Evolutionary conservation across 1,140 invertebrate species (phyloP).

Genomic region (Drosophila arizonae): DNA sequence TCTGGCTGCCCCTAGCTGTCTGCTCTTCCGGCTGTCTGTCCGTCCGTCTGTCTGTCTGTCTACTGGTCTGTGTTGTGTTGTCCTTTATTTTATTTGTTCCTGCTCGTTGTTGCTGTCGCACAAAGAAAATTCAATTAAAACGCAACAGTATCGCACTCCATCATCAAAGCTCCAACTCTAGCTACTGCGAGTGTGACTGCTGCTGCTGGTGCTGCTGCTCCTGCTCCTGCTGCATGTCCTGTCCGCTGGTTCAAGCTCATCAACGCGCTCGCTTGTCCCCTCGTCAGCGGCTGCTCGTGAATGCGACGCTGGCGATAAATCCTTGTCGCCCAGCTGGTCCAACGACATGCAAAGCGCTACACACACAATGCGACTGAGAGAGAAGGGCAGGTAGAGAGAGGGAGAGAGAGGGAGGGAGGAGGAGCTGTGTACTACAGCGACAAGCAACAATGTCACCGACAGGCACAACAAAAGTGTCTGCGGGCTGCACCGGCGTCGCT

Average conservation of each 20-base stretch:
- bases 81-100: slow-evolving; percentile 60
- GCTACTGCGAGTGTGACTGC: background rate
- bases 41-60: background rate
- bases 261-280: slow-evolving; percentile 29
- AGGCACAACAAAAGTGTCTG: slow-evolving; percentile 52
- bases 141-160: slow-evolving; percentile 82
- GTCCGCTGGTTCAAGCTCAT: slow-evolving; percentile 40
- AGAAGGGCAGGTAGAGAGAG: background rate
- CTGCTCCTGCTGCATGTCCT: slow-evolving; percentile 4
- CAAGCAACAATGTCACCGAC: slow-evolving; percentile 34
- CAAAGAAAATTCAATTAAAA: slow-evolving; percentile 83
- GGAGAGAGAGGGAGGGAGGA: background rate
- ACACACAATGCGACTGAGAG: background rate
- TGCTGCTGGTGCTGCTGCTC: slow-evolving; percentile 3
- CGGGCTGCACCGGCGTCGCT: slow-evolving; percentile 45
- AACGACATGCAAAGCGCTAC: slow-evolving; percentile 61
- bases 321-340: slow-evolving; percentile 55
- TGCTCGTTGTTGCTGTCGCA: slow-evolving; percentile 43
- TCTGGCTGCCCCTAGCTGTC: background rate
- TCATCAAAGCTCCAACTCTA: slow-evolving; percentile 64
- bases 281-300: slow-evolving; percentile 30
- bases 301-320: slow-evolving; percentile 69
- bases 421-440: background rate
- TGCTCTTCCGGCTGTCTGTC: background rate
- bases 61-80: slow-evolving; percentile 26